Evolutionary conservation across 2,113 vertebrate species (phyloP).

Genomic region (Zosterops pallidus): DNA sequence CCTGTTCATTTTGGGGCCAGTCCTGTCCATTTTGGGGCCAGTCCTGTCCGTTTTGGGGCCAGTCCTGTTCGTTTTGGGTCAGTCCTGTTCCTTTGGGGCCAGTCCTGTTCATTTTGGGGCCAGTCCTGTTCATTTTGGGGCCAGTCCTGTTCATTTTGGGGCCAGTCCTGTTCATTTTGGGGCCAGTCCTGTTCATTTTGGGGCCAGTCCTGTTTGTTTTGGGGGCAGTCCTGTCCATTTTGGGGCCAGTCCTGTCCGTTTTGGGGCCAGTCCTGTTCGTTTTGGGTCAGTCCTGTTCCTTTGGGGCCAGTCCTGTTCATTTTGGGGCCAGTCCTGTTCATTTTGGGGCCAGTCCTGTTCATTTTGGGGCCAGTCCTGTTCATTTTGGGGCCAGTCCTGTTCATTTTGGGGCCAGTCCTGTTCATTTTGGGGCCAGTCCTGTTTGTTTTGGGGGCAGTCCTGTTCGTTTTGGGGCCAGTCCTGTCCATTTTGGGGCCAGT

Average conservation of each 20-base stretch:
- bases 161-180: fast-evolving
- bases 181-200: background rate
- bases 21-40: no score
- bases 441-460: no score
- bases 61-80: background rate
- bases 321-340: no score
- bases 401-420: background rate
- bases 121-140: background rate
- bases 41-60: fast-evolving
- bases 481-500: background rate
- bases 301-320: background rate
- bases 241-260: no score
- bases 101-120: background rate
- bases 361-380: background rate
- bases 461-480: no score
- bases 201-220: background rate
- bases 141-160: no score
- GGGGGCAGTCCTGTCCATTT: background rate
- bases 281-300: background rate
- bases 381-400: no score
- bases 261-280: background rate
- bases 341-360: background rate
- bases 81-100: no score
- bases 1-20: no score
- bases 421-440: background rate